These are phyloP conservation scores for Cydia strobilella DNA, from an alignment of 1,140 invertebrate species.

Conservation along the genomic window DNA sequence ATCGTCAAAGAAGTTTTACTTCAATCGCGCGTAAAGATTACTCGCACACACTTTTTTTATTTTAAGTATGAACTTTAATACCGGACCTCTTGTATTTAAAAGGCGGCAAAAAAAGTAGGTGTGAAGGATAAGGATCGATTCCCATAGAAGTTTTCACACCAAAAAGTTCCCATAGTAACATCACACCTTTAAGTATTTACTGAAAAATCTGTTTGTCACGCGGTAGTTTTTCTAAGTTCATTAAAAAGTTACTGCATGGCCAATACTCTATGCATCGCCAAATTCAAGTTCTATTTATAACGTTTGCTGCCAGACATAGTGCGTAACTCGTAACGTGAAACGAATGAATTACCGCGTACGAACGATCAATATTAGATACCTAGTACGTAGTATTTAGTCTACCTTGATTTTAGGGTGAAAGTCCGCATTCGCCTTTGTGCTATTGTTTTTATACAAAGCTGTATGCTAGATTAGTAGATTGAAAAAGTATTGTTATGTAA, in stretches of 20 bases:
- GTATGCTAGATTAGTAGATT: background rate
- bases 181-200: too few relatives aligned
- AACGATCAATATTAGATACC: constrained; percentile 20
- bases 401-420: constrained; percentile 16
- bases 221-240: too few relatives aligned
- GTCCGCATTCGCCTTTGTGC: background rate
- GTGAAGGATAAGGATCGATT: too few relatives aligned
- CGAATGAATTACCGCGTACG: constrained; percentile 18
- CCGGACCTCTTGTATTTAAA: too few relatives aligned
- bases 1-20: too few relatives aligned
- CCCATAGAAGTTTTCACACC: too few relatives aligned
- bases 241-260: background rate
- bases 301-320: background rate
- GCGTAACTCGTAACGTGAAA: constrained; percentile 21
- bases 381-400: constrained; percentile 8
- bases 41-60: too few relatives aligned
- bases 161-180: too few relatives aligned
- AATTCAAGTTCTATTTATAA: constrained; percentile 14
- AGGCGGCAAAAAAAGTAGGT: too few relatives aligned
- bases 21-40: too few relatives aligned
- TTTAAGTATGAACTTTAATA: too few relatives aligned
- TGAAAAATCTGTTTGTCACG: too few relatives aligned
- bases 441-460: background rate
- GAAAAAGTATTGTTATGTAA: background rate
- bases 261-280: background rate